A percentile compares a stretch with the other conserved stretches of the same genome.
Conservation (phyloP, 1,140 invertebrate genomes). For the Caerostris darwini region DNA sequence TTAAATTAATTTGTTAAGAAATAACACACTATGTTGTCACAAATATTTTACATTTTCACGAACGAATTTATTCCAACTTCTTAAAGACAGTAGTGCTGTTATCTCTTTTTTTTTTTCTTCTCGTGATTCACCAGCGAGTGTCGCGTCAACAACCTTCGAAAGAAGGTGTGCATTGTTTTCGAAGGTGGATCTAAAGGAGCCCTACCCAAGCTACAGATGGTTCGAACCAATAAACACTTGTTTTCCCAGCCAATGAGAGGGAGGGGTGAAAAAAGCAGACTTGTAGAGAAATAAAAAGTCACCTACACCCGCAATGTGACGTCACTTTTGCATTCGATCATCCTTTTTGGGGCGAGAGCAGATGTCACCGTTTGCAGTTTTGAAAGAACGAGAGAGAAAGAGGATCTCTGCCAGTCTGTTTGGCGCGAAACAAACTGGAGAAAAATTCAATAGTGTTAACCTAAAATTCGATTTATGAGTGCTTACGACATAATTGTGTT, state of each 20-base stretch:
- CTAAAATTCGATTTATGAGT: too few species aligned
- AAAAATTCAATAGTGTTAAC: too few species aligned
- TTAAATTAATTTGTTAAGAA: too few species aligned
- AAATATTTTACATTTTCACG: too few species aligned
- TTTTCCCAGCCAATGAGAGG: neutral
- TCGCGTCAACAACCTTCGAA: neutral
- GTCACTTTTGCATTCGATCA: neutral
- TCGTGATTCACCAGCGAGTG: neutral
- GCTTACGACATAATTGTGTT: too few species aligned
- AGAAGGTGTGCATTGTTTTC: neutral
- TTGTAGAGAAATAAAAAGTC: neutral
- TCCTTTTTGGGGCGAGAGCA: neutral
- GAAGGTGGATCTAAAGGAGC: neutral
- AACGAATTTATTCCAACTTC: too few species aligned
- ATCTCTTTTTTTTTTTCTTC: too few species aligned
- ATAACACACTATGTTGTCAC: too few species aligned
- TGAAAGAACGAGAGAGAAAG: neutral
- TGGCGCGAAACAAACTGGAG: neutral
- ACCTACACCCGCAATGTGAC: slow-evolving; percentile 34
- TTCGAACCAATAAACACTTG: neutral
- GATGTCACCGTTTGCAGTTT: slow-evolving; percentile 6
- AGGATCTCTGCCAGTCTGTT: neutral
- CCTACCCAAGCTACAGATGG: neutral
- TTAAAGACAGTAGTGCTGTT: too few species aligned
- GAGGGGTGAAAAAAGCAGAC: neutral